These are phyloP conservation scores for Notodonta dromedarius DNA, from an alignment of 2,888 invertebrate species.

Conservation along the genomic window DNA sequence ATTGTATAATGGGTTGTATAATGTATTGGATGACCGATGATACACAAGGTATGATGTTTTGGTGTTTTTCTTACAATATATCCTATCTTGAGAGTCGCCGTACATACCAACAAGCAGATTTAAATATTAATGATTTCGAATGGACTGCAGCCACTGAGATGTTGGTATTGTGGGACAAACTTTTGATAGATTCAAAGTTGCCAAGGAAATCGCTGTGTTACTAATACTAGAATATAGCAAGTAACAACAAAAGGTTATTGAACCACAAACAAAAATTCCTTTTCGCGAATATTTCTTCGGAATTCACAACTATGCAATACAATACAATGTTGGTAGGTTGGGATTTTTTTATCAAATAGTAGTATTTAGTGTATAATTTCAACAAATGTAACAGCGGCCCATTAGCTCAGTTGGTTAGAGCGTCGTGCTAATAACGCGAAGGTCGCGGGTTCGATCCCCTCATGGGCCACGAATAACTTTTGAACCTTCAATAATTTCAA, in stretches of 20 bases:
- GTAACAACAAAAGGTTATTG: too few species aligned
- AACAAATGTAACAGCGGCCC: slow-evolving; percentile 6
- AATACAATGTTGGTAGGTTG: too few species aligned
- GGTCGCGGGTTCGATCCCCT: slow-evolving; percentile 6
- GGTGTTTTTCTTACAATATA: slow-evolving; percentile 26
- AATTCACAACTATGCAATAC: too few species aligned
- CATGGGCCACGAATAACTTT: slow-evolving; percentile 2
- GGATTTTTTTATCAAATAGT: neutral
- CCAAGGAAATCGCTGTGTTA: too few species aligned
- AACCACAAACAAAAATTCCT: too few species aligned
- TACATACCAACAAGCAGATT: slow-evolving; percentile 54
- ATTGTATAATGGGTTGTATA: too few species aligned
- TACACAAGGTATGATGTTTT: neutral
- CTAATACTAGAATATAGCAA: too few species aligned
- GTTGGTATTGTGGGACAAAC: slow-evolving; percentile 37
- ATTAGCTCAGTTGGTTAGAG: slow-evolving; percentile 9
- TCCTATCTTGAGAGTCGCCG: slow-evolving; percentile 48
- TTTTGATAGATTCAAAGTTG: slow-evolving; percentile 47
- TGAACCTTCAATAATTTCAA: neutral
- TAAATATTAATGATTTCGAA: slow-evolving; percentile 59
- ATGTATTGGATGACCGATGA: too few species aligned
- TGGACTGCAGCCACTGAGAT: slow-evolving; percentile 52
- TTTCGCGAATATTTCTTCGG: too few species aligned
- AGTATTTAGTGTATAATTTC: neutral
- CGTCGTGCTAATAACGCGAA: slow-evolving; percentile 1